phyloP scores from a whole-genome alignment of 2,797 vertebrate species.

The Eospalax fontanierii region DNA sequence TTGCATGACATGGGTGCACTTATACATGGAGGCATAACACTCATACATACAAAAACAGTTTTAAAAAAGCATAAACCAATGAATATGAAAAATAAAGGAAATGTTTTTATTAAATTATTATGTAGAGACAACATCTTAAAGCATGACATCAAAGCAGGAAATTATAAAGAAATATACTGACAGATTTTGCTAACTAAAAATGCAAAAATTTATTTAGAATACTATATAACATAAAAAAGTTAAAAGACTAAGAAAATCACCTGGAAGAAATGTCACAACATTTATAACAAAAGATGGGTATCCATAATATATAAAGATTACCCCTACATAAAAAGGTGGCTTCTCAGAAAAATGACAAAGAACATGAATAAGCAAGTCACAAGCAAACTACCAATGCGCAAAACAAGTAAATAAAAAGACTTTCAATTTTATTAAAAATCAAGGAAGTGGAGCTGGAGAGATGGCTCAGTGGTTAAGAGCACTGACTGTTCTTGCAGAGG shows the following conservation, averaged over 20 bases:
- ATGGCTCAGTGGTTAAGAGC: too few species aligned
- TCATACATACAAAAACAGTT: too few species aligned
- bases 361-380: not conserved
- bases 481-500: too few species aligned
- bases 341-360: constrained; percentile 56
- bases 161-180: not conserved
- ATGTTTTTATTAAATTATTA: not conserved
- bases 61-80: not conserved
- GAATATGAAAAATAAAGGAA: constrained; percentile 43
- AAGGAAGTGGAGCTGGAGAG: too few species aligned
- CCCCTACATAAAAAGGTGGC: constrained; percentile 34
- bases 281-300: not conserved
- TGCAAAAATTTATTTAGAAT: constrained; percentile 40
- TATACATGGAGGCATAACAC: too few species aligned
- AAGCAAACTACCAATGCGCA: constrained; percentile 31
- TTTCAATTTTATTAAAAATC: constrained; percentile 43
- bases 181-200: constrained; percentile 28
- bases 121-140: not conserved
- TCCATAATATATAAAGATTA: constrained; percentile 37
- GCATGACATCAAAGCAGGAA: constrained; percentile 16
- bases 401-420: not conserved
- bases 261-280: not conserved
- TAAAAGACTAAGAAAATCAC: not conserved
- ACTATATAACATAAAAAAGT: constrained; percentile 8
- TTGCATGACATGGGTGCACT: too few species aligned